Percentiles rank a stretch among this genome's conserved stretches.
Conservation (phyloP, 2,113 vertebrate species). For the Oncorhynchus kisutch region DNA sequence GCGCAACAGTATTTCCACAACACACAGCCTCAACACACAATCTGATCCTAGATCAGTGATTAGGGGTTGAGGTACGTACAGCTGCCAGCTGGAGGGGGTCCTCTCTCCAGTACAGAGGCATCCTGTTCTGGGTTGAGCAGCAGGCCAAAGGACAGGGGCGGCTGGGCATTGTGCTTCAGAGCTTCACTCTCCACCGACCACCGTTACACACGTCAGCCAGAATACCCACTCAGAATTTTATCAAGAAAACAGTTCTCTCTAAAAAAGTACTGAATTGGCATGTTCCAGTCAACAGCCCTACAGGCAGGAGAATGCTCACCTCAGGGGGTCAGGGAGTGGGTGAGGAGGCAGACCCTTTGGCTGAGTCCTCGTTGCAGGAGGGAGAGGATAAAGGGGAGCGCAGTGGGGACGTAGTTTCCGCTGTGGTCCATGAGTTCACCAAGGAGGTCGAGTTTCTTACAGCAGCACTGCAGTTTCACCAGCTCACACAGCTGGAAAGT, state of each 20-base stretch:
- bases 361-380: constrained; percentile 83
- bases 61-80: constrained; percentile 73
- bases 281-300: too few species aligned
- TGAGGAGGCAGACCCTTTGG: constrained; percentile 75
- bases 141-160: constrained; percentile 80
- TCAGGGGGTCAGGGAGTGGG: constrained; percentile 81
- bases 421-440: constrained; percentile 86
- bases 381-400: constrained; percentile 78
- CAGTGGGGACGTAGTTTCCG: constrained; percentile 83
- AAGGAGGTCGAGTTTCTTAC: constrained; percentile 89
- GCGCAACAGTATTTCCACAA: too few species aligned
- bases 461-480: constrained; percentile 82
- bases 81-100: constrained; percentile 81
- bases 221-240: too few species aligned
- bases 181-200: constrained; percentile 83
- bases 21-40: too few species aligned
- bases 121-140: constrained; percentile 79
- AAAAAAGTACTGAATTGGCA: too few species aligned
- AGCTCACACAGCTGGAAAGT: constrained; percentile 64
- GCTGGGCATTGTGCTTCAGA: constrained; percentile 83
- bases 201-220: constrained; percentile 35
- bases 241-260: too few species aligned
- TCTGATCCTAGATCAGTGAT: too few species aligned
- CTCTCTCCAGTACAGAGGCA: constrained; percentile 79
- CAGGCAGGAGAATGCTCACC: constrained; percentile 65